Conservation (phyloP, 2,797 vertebrate species). For the Pelodytes ibericus region DNA sequence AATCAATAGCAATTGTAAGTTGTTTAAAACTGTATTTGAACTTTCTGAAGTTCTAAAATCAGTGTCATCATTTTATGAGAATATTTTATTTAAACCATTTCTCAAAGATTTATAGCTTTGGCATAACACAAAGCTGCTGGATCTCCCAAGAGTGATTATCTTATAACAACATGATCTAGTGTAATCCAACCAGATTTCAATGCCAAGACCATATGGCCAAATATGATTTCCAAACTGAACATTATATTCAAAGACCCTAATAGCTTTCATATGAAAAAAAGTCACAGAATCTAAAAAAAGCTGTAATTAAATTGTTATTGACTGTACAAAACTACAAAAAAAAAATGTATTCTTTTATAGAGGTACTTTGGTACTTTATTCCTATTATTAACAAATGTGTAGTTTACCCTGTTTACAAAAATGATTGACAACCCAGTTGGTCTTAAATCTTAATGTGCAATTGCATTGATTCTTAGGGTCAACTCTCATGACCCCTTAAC, state of each 20-base stretch:
- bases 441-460: not conserved
- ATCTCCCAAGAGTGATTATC: constrained; percentile 29
- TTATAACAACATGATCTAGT: constrained; percentile 18
- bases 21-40: not conserved
- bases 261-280: too few species aligned
- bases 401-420: not conserved
- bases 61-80: constrained; percentile 4
- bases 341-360: not conserved
- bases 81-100: constrained; percentile 2
- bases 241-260: too few species aligned
- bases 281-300: not conserved
- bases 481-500: not conserved
- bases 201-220: constrained; percentile 38
- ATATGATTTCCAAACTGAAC: not conserved
- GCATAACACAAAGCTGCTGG: not conserved
- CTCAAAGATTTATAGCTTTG: constrained; percentile 22
- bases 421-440: too few species aligned
- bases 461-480: too few species aligned
- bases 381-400: not conserved
- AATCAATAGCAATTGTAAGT: constrained; percentile 2
- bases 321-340: not conserved
- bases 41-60: not conserved
- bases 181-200: constrained; percentile 20
- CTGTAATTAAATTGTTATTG: not conserved
- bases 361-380: not conserved